A percentile compares a stretch with the other conserved stretches of the same genome.
phyloP scores from a whole-genome alignment of 2,888 invertebrate species.

The Idaea aversata region DNA sequence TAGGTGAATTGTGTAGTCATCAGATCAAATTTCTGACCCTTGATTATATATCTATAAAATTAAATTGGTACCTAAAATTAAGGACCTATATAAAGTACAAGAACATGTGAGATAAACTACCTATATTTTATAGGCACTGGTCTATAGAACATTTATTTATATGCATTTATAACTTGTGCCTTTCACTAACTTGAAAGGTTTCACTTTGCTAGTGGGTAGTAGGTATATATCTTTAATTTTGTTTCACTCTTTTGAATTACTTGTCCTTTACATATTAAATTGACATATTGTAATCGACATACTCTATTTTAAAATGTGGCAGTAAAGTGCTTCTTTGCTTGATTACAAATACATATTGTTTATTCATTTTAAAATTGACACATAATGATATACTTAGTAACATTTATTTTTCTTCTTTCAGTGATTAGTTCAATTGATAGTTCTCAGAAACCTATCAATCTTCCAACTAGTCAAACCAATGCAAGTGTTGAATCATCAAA shows the following conservation, averaged over 20 bases:
- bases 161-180: neutral
- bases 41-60: neutral
- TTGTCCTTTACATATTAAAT: neutral
- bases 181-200: neutral
- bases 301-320: neutral
- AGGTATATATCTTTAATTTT: neutral
- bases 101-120: neutral
- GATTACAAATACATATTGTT: neutral
- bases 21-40: neutral
- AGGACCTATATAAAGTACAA: neutral
- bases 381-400: neutral
- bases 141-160: neutral
- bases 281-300: neutral
- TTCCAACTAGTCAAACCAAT: conserved; percentile 68
- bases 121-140: neutral
- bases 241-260: neutral
- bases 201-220: neutral
- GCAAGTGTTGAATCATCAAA: conserved; percentile 45
- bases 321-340: neutral
- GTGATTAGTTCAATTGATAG: conserved; percentile 71
- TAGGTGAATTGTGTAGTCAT: neutral
- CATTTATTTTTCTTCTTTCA: conserved; percentile 40
- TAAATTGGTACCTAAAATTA: neutral
- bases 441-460: conserved; percentile 60
- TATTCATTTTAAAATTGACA: neutral